Conservation (phyloP, 1,140 invertebrate species). For the Andrena cerasifolii region DNA sequence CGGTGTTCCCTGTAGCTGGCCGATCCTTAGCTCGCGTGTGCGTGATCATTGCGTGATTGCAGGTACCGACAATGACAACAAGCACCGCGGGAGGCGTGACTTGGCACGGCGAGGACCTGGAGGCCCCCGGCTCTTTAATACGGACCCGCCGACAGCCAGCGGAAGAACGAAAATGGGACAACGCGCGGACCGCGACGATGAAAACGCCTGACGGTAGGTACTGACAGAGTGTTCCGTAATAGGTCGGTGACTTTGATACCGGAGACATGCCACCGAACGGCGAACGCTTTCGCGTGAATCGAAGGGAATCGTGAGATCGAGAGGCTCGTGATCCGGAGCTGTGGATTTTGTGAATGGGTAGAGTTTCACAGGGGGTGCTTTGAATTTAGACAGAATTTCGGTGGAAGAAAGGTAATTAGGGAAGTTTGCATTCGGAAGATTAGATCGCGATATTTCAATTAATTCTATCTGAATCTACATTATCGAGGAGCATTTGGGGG, state of each 20-base stretch:
- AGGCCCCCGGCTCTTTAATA: slow-evolving; percentile 52
- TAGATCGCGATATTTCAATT: too few relatives aligned
- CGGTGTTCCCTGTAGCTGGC: slow-evolving; percentile 33
- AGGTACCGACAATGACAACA: slow-evolving; percentile 80
- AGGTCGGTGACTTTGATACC: slow-evolving; percentile 19
- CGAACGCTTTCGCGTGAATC: neutral
- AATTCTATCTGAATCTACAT: neutral
- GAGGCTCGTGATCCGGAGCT: neutral
- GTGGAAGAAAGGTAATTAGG: too few relatives aligned
- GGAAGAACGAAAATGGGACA: slow-evolving; percentile 48
- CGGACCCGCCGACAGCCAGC: slow-evolving; percentile 75
- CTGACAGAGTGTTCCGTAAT: slow-evolving; percentile 20
- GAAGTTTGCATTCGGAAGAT: too few relatives aligned
- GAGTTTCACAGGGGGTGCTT: too few relatives aligned
- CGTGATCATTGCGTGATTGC: slow-evolving; percentile 67
- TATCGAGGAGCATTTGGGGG: neutral
- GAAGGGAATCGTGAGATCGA: neutral
- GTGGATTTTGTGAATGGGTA: too few relatives aligned
- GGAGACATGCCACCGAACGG: neutral
- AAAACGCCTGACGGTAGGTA: slow-evolving; percentile 1
- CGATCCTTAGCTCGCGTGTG: slow-evolving; percentile 50
- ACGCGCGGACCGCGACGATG: slow-evolving; percentile 7
- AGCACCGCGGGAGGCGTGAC: slow-evolving; percentile 78
- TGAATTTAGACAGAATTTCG: too few relatives aligned
- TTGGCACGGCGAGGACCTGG: slow-evolving; percentile 69